A percentile compares a stretch with the other conserved stretches of the same genome.
Evolutionary conservation across 2,797 vertebrate genomes (phyloP).

Genomic region (Huso huso): DNA sequence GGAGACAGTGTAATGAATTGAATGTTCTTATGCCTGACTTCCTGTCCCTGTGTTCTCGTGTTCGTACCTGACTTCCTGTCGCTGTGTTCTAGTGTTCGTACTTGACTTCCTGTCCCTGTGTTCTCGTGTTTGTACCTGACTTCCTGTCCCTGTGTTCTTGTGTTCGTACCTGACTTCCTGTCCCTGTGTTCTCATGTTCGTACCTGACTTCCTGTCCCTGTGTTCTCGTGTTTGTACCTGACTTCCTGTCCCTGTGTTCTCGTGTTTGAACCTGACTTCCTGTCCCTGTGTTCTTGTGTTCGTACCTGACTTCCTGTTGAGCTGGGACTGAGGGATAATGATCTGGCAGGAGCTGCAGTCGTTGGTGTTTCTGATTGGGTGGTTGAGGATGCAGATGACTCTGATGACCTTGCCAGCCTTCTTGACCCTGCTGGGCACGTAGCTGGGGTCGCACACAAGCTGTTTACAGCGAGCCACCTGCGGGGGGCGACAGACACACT

Average conservation of each 20-base stretch:
- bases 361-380: constrained; percentile 63
- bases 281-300: not conserved
- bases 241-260: too few relatives aligned
- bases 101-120: too few relatives aligned
- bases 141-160: not conserved
- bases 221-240: not conserved
- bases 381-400: constrained; percentile 63
- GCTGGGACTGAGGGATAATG: constrained; percentile 60
- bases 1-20: not conserved
- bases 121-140: too few relatives aligned
- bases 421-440: constrained; percentile 51
- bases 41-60: too few relatives aligned
- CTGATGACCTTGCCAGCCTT: constrained; percentile 56
- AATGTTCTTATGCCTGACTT: not conserved
- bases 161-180: too few relatives aligned
- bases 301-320: constrained; percentile 62
- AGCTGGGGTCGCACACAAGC: constrained; percentile 65
- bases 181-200: too few relatives aligned
- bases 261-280: not conserved
- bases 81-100: too few relatives aligned
- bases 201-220: not conserved
- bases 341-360: constrained; percentile 64
- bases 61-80: too few relatives aligned
- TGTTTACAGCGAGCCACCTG: constrained; percentile 65
- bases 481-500: not conserved